Evolutionary conservation across 1,140 invertebrate genomes (phyloP), one percentile per base, ranked within the genome.

Genomic region (Apolygus lucorum): DNA sequence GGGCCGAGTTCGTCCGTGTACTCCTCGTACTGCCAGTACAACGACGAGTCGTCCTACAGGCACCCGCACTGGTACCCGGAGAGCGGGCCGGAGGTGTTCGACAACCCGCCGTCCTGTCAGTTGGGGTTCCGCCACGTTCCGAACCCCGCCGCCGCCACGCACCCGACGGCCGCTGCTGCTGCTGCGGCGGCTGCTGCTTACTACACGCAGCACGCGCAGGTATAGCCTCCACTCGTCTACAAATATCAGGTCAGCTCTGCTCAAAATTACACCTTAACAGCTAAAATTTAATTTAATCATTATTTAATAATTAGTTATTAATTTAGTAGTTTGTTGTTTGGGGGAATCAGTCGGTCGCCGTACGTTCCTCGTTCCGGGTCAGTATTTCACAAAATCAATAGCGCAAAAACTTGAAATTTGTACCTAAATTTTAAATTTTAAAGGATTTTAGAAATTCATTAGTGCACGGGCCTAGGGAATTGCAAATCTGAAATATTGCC

Each of bases 121-220:
- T 68, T 73, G 11, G 74, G 70, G 14, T 73, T 74, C 72, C 27
- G 74, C 14, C 68, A 66, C 29, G 64, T 34, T 21, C 64, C 64
- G n/a, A 59, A 13, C 13, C 54, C 54, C 8, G 4, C 54, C 8
- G 22, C 54, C 8, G 4, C 54, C 2, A 17, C 8, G 17, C 54
- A 59, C 22, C 54, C 54, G 54, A 59, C 69, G 59, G 49, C 69
- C 63, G 21, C 69, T 49, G 2, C 69, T 52, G 17, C 69, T 28
- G 11, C 69, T 49, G 4, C 68, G 42, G 1, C 68, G 28, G 2
- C 68, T 27, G 14, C 68, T 49, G 1, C 28, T 21, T 59, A 59
- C 54, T 59, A 59, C 54, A 59, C 54, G 22, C 54, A 59, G 54
- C 54, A 59, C 54, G 54, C 54, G 2, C 54, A 59, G 22, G 54